Base-by-base conservation (phyloP, 2,113 vertebrate genomes). In the Eptatretus burgeri region DNA sequence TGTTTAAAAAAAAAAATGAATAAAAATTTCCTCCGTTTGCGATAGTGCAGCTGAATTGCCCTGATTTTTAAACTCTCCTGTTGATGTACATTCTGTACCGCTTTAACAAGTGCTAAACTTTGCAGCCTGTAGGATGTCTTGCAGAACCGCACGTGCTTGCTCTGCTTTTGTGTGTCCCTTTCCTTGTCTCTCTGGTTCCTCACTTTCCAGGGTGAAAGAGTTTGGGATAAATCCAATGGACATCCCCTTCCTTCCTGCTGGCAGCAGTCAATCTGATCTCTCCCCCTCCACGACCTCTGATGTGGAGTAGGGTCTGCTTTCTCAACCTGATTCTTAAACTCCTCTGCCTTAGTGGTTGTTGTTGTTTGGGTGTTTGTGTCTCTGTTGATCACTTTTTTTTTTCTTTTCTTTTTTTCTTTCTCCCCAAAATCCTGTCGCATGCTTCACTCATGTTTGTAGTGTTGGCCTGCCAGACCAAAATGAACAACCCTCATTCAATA, bases 161-260 rank as follows among this genome's bases (percentile, higher is more conserved):
- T 41, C 27, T 41, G 27, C 27, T 41, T 41, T 7, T 41, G 27
- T 41, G 27, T 41, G 27, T 75, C 77, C 76, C 70, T 73, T 68
- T 78, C 69, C 77, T 76, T 74, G 71, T 75, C 72, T 75, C 73
- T 69, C 75, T 79, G 66, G 78, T 73, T 75, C 76, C 76, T 77
- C 73, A 74, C 76, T 73, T 75, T 75, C 71, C 82, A 98, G 91
- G 80, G 91, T 95, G 70, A 95, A 95, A 78, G 89, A 95, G 78
- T 95, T 95, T 78, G 89, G 89, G 75, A 95, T 95, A 73, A 94
- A 87, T 76, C 89, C 89, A 64, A 93, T 87, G 66, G 87, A 95
- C 74, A 95, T 95, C 75, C 89, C 89, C 73, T 95, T 95, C 81
- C 80, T 82, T 67, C 87, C 93, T 81, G 76, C 82, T 71, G 80